A percentile compares a stretch with the other conserved stretches of the same genome.
Evolutionary conservation across 1,140 invertebrate species (phyloP).

Genomic region (Notospermus geniculatus): DNA sequence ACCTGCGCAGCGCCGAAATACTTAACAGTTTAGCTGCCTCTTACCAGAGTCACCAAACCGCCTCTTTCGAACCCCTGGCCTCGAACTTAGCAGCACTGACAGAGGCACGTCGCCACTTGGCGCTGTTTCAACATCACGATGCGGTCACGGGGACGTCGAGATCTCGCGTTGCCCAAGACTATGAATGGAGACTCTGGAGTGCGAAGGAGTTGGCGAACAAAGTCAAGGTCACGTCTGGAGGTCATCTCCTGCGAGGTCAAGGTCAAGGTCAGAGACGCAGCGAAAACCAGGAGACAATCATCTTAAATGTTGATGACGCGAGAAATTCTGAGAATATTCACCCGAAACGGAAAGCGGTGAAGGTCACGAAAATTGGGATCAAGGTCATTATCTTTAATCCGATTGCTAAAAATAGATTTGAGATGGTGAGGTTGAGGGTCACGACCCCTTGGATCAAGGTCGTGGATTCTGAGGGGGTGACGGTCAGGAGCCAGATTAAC

Average conservation of each 20-base stretch:
- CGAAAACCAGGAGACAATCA: background rate
- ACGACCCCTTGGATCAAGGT: background rate
- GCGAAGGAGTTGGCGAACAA: background rate
- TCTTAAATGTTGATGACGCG: background rate
- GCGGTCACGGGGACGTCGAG: slow-evolving; percentile 94
- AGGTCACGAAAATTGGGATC: background rate
- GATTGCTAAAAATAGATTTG: slow-evolving; percentile 45
- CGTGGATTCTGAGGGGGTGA: slow-evolving; percentile 56
- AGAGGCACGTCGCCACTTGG: slow-evolving; percentile 59
- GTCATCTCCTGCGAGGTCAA: background rate
- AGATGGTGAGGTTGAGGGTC: background rate
- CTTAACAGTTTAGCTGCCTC: slow-evolving; percentile 78
- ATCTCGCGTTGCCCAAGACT: slow-evolving; percentile 47
- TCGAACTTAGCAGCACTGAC: slow-evolving; percentile 33
- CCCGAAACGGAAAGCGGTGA: background rate
- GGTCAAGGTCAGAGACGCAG: background rate
- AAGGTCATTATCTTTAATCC: slow-evolving; percentile 77
- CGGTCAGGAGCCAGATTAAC: slow-evolving; percentile 71
- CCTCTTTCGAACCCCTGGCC: slow-evolving; percentile 26
- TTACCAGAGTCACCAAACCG: slow-evolving; percentile 58
- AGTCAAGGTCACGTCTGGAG: background rate
- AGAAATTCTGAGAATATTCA: background rate
- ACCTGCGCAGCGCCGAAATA: slow-evolving; percentile 82
- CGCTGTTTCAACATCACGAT: slow-evolving; percentile 94
- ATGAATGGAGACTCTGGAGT: slow-evolving; percentile 19